Evolutionary conservation across 2,113 vertebrate species (phyloP).

Genomic region (Sphyrna mokarran): DNA sequence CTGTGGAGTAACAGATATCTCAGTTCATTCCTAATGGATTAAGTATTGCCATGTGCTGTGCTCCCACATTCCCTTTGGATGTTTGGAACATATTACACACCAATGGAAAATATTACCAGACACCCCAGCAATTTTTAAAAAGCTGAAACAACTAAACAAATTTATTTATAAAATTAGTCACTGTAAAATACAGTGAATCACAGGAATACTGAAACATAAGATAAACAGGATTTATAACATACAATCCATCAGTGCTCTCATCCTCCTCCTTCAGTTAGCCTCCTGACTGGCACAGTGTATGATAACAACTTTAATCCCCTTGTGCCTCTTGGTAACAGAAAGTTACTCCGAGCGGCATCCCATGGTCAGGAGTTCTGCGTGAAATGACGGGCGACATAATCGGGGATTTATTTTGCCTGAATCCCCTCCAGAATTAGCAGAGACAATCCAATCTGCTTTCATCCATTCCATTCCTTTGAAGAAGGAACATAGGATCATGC

Average conservation of each 20-base stretch:
- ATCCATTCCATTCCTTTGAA: not conserved
- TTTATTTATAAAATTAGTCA: not conserved
- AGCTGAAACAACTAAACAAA: not conserved
- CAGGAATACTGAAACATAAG: not conserved
- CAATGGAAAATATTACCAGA: not conserved
- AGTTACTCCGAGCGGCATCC: not conserved
- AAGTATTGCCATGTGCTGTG: not conserved
- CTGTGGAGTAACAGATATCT: not conserved
- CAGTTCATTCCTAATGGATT: not conserved
- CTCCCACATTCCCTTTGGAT: not conserved
- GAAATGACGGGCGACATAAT: conserved; percentile 21
- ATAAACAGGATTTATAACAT: not conserved
- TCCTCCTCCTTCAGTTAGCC: not conserved
- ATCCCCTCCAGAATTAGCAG: not conserved
- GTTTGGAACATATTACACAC: not conserved
- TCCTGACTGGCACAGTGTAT: not conserved
- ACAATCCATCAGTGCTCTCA: not conserved
- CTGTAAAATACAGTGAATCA: not conserved
- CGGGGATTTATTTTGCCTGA: not conserved
- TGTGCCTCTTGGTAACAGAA: not conserved
- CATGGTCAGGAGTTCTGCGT: not conserved
- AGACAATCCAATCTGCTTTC: not conserved
- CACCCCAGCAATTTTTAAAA: not conserved
- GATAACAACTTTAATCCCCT: not conserved
- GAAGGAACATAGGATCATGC: not conserved